These are phyloP conservation scores for Ceriagrion tenellum DNA, from an alignment of 2,888 invertebrate species.

Conservation along the genomic window DNA sequence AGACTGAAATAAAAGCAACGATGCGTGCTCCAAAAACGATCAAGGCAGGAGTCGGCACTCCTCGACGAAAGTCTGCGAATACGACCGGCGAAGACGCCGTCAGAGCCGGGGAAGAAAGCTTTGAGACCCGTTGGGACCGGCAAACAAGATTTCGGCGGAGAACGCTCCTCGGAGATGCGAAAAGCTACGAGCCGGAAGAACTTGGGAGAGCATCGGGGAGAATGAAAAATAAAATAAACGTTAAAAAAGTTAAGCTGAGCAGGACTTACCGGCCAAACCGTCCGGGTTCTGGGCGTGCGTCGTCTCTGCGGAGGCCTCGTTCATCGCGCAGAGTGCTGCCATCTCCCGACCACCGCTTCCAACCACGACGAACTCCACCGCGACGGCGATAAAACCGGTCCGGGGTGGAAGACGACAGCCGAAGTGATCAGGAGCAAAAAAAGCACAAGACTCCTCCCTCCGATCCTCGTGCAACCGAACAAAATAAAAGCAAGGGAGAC, in stretches of 20 bases:
- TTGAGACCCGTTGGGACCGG: no score
- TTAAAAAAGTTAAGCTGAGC: background rate
- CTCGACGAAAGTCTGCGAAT: no score
- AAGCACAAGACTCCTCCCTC: background rate
- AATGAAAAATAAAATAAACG: no score
- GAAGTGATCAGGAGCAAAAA: background rate
- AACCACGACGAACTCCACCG: conserved; percentile 38
- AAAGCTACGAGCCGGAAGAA: background rate
- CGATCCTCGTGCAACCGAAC: background rate
- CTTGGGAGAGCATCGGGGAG: background rate
- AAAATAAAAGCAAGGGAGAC: background rate
- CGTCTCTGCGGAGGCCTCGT: conserved; percentile 43
- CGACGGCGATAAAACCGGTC: conserved; percentile 24
- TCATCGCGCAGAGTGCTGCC: conserved; percentile 66
- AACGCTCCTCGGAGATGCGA: background rate
- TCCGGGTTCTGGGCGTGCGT: conserved; percentile 35
- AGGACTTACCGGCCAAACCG: conserved; percentile 11
- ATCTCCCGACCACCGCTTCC: conserved; percentile 59
- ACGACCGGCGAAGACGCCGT: no score
- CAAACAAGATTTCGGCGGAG: background rate
- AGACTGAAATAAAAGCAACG: no score
- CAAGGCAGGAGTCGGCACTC: no score
- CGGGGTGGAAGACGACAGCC: background rate
- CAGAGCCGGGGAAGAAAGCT: no score
- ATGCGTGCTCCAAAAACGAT: no score